phyloP scores from a whole-genome alignment of 2,888 invertebrate species.

The Calliphora vomitoria region DNA sequence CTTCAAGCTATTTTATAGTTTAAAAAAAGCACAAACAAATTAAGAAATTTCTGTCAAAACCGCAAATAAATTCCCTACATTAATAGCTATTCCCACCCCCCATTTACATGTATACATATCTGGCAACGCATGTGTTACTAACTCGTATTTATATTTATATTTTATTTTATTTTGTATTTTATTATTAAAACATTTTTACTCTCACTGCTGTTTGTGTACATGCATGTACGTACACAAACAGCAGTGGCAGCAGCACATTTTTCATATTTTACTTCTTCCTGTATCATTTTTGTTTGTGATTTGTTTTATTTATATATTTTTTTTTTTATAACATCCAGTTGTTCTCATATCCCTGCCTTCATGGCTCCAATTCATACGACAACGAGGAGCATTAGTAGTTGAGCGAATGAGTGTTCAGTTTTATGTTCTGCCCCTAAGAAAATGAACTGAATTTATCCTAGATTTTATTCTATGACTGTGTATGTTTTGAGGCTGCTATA shows the following conservation, averaged over 20 bases:
- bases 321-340: slow-evolving; percentile 41
- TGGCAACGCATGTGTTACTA: background rate
- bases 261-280: slow-evolving; percentile 59
- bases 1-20: too few species aligned
- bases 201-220: slow-evolving; percentile 30
- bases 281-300: slow-evolving; percentile 55
- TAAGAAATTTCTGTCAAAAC: background rate
- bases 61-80: background rate
- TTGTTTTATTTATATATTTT: slow-evolving; percentile 46
- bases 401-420: background rate
- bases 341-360: background rate
- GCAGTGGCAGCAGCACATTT: slow-evolving; percentile 31
- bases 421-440: slow-evolving; percentile 2
- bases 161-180: background rate
- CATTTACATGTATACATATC: background rate
- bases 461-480: slow-evolving; percentile 13
- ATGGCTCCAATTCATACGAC: slow-evolving; percentile 14
- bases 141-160: slow-evolving; percentile 11
- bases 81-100: background rate
- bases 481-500: background rate
- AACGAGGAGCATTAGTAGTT: background rate
- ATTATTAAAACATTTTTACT: slow-evolving; percentile 33
- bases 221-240: background rate
- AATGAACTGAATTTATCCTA: slow-evolving; percentile 32
- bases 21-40: background rate